Percentiles rank a stretch among this genome's conserved stretches.
These are phyloP conservation scores for Periophthalmodon schlosseri DNA, from an alignment of 2,113 vertebrate species.

Conservation along the genomic window DNA sequence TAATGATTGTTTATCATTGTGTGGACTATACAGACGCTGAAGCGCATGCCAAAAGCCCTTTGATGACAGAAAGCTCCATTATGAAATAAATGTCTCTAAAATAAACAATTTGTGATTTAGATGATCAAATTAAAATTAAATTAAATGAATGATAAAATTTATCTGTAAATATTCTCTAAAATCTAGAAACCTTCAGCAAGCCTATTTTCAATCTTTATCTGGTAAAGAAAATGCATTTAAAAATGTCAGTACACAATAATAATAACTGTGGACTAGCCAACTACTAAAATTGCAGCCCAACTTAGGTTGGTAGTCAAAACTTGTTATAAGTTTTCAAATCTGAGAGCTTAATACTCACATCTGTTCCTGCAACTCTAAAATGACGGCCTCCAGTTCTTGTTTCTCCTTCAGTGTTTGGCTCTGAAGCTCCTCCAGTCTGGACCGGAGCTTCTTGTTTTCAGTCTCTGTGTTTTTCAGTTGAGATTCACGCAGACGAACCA, in stretches of 20 bases:
- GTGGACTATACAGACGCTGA: background rate
- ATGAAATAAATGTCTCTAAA: background rate
- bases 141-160: background rate
- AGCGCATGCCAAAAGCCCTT: background rate
- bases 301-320: too few species aligned
- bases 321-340: too few species aligned
- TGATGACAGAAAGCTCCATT: background rate
- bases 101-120: background rate
- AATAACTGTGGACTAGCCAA: too few species aligned
- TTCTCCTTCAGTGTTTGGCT: conserved; percentile 91
- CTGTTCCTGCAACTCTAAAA: conserved; percentile 96
- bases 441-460: conserved; percentile 88
- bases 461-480: conserved; percentile 94
- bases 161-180: too few species aligned
- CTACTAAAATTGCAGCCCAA: too few species aligned
- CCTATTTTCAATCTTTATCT: too few species aligned
- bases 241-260: too few species aligned
- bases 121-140: too few species aligned
- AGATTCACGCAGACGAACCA: conserved; percentile 92
- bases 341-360: conserved; percentile 77
- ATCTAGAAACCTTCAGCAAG: too few species aligned
- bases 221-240: too few species aligned
- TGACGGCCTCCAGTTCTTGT: conserved; percentile 88
- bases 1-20: too few species aligned
- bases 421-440: conserved; percentile 85